These are phyloP conservation scores for Rhadinocentrus ornatus DNA, from an alignment of 2,797 vertebrate genomes.

Conservation along the genomic window DNA sequence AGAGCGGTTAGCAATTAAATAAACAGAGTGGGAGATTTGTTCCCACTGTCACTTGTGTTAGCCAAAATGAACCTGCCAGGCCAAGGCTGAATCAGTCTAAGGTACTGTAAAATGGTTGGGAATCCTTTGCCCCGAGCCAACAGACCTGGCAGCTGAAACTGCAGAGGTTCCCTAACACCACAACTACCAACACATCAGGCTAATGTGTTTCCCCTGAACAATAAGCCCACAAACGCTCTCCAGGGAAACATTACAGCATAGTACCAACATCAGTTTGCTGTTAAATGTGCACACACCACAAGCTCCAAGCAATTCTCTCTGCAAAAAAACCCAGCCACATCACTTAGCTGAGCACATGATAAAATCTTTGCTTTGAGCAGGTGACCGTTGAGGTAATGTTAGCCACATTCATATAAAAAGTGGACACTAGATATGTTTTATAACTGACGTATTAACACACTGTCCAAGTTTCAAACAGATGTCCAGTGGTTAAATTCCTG, in stretches of 20 bases:
- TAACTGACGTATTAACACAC: not conserved
- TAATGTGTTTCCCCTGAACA: conserved; percentile 64
- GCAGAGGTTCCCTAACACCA: conserved; percentile 64
- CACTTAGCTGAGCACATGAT: conserved; percentile 29
- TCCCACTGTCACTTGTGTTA: conserved; percentile 71
- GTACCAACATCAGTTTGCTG: conserved; percentile 64
- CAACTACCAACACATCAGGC: conserved; percentile 68
- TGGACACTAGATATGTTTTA: not conserved
- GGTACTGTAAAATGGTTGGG: conserved; percentile 73
- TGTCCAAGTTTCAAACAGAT: not conserved
- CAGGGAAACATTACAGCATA: conserved; percentile 63
- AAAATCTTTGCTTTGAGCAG: conserved; percentile 5
- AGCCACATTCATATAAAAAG: not conserved
- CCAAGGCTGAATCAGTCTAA: conserved; percentile 62
- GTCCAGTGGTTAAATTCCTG: conserved; percentile 15
- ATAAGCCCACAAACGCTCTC: conserved; percentile 56
- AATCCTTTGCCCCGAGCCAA: conserved; percentile 66
- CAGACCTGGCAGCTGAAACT: conserved; percentile 66
- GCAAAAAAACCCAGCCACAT: conserved; percentile 20
- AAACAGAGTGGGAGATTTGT: conserved; percentile 78
- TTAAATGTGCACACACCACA: conserved; percentile 72
- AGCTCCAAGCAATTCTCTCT: conserved; percentile 35
- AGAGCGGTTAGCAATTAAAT: conserved; percentile 73
- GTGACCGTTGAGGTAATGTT: conserved; percentile 25
- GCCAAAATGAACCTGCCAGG: conserved; percentile 68